Evolutionary conservation across 2,797 vertebrate genomes (phyloP), one percentile per base, ranked within the genome.

Genomic region (Sebastes trivittatus): DNA sequence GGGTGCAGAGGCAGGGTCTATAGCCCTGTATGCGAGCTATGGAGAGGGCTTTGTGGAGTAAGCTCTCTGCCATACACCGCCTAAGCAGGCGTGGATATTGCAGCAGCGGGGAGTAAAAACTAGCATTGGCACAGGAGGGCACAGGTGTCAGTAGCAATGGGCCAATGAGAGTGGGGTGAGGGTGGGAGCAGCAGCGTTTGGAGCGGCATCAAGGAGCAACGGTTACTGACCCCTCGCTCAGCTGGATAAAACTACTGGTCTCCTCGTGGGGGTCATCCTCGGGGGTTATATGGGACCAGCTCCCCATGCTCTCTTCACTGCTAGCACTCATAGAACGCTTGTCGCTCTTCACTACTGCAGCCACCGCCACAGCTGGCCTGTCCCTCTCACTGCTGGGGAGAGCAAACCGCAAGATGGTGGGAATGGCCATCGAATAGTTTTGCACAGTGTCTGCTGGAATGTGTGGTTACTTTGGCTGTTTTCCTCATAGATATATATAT

Each of bases 251-350:
- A 95, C 98, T 99, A 92, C 98, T 98, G 1, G 96, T 97, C 93
- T 99, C 98, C 1, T 99, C 98, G 5, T 96, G 97, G 72, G 96
- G 97, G 90, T 99, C 97, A 64, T 99, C 98, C 29, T 99, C 98
- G 0, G 97, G 97, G 81, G 95, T 96, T 69, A 99, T 94, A 92
- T 99, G 98, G 83, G 97, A 98, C 98, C 98, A 99, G 95, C 98
- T 99, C 80, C 97, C 97, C 75, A 95, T 97, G 94, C 98, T 99
- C 85, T 98, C 98, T 82, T 98, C 98, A 81, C 98, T 98, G 96
- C 98, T 98, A 95, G 97, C 96, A 18, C 95, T 96, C 87, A 96
- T 95, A 91, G 93, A 95, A 83, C 95, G 96, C 79, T 94, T 94
- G 81, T 97, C 97, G 81, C 95, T 93, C 14, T 94, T 95, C 90